phyloP scores from a whole-genome alignment of 1,140 invertebrate species.

The Lucilia cuprina region DNA sequence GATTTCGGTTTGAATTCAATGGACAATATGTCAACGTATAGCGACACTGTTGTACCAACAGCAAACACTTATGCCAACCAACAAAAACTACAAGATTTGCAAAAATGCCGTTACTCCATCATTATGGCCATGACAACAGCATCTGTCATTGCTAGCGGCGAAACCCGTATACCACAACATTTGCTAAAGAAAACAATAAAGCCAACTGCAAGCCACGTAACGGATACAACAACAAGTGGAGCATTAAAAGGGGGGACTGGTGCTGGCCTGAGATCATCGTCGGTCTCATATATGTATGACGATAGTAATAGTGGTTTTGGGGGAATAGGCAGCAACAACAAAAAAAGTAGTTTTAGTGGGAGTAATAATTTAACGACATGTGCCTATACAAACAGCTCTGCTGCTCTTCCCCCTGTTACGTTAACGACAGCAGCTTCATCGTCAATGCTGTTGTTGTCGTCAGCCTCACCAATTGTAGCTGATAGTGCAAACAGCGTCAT shows the following conservation, averaged over 20 bases:
- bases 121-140: conserved; percentile 61
- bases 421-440: conserved; percentile 29
- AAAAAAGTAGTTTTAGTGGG: background rate
- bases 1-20: conserved; percentile 73
- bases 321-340: background rate
- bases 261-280: background rate
- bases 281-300: background rate
- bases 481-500: background rate
- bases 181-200: conserved; percentile 35
- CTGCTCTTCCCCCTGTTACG: background rate
- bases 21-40: conserved; percentile 50
- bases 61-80: conserved; percentile 37
- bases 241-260: no score
- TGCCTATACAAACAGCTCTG: conserved; percentile 37
- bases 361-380: conserved; percentile 18
- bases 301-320: background rate
- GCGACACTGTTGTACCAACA: conserved; percentile 45
- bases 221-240: background rate
- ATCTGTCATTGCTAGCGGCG: conserved; percentile 59
- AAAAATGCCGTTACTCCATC: conserved; percentile 53
- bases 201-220: background rate
- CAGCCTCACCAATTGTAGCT: background rate
- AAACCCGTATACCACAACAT: conserved; percentile 45
- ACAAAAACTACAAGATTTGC: conserved; percentile 51
- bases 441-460: conserved; percentile 3